Conservation (phyloP, 35 echinoderm and acorn worm genomes). For the Apostichopus parvimensis region DNA sequence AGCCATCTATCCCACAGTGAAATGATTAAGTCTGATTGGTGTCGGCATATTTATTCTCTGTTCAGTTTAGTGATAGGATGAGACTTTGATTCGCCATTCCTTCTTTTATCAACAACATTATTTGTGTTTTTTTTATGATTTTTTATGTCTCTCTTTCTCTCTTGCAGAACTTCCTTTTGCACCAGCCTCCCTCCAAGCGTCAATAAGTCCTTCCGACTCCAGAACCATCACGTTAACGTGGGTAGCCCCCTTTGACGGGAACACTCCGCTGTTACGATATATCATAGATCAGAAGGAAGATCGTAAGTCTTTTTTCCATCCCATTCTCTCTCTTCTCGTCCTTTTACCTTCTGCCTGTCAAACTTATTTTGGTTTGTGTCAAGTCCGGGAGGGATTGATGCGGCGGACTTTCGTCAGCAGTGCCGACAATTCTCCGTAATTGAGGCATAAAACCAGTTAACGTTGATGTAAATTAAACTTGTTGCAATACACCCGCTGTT, state of each 20-base stretch:
- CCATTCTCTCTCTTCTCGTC: background rate
- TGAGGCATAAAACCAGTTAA: conserved; percentile 8
- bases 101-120: too few relatives aligned
- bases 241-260: conserved; percentile 83
- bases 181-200: conserved; percentile 55
- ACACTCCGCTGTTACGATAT: conserved; percentile 78
- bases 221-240: conserved; percentile 81
- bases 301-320: conserved; percentile 61
- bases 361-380: conserved; percentile 27
- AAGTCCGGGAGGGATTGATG: conserved; percentile 21
- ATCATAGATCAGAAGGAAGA: conserved; percentile 94
- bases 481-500: background rate
- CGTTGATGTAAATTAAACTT: conserved; percentile 7
- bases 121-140: too few relatives aligned
- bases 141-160: background rate
- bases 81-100: too few relatives aligned
- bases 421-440: background rate
- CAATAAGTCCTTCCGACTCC: conserved; percentile 41
- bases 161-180: conserved; percentile 76
- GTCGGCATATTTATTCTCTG: too few relatives aligned
- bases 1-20: too few relatives aligned
- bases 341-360: background rate
- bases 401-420: background rate
- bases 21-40: too few relatives aligned
- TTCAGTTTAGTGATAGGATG: too few relatives aligned